These are phyloP conservation scores for Shinisaurus crocodilurus DNA, from an alignment of 2,113 vertebrate genomes.

Conservation along the genomic window DNA sequence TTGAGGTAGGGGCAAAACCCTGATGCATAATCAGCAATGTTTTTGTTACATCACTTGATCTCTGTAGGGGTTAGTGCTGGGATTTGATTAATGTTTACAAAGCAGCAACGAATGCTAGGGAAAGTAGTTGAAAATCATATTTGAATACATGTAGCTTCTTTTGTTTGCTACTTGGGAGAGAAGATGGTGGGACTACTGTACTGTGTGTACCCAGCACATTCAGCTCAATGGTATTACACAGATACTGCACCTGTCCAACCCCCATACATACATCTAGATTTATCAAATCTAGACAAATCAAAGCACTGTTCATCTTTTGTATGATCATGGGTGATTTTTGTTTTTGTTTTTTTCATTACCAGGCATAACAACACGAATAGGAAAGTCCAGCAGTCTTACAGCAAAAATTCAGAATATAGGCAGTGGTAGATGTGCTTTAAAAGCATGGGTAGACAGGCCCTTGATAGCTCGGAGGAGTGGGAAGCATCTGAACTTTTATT, in stretches of 20 bases:
- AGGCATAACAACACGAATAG: constrained; percentile 76
- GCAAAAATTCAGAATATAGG: constrained; percentile 37
- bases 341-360: constrained; percentile 56
- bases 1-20: too few relatives aligned
- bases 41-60: not conserved
- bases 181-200: not conserved
- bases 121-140: not conserved
- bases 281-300: too few relatives aligned
- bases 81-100: not conserved
- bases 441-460: not conserved
- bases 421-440: not conserved
- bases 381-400: constrained; percentile 64
- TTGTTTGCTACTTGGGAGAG: not conserved
- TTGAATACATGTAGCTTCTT: not conserved
- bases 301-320: not conserved
- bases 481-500: not conserved
- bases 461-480: not conserved
- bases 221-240: not conserved
- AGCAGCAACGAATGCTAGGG: not conserved
- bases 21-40: not conserved
- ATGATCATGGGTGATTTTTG: not conserved
- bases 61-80: not conserved
- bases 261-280: too few relatives aligned
- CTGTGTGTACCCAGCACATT: not conserved
- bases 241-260: too few relatives aligned